A percentile compares a stretch with the other conserved stretches of the same genome.
These are phyloP conservation scores for Druon quercuslanigerum DNA, from an alignment of 1,140 invertebrate species.

Conservation along the genomic window DNA sequence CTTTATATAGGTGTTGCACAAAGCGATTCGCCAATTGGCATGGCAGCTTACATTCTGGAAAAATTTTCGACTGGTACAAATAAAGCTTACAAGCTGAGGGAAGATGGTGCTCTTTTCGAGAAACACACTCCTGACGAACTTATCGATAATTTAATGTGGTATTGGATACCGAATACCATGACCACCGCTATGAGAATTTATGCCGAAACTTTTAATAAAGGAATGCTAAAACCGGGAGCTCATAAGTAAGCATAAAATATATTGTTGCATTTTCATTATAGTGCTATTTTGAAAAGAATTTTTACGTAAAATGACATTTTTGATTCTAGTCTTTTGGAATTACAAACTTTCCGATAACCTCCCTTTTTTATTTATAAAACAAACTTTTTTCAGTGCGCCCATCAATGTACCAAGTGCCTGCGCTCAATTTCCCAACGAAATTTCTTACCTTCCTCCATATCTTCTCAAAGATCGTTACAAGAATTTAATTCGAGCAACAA, in stretches of 20 bases:
- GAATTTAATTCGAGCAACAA: slow-evolving; percentile 72
- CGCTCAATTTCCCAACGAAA: slow-evolving; percentile 75
- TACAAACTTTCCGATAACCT: too few species aligned
- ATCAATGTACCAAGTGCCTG: slow-evolving; percentile 75
- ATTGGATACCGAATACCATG: slow-evolving; percentile 83
- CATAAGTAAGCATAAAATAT: slow-evolving; percentile 6
- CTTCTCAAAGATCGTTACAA: slow-evolving; percentile 69
- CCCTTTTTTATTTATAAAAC: too few species aligned
- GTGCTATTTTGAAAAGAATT: too few species aligned
- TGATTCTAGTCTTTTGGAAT: too few species aligned
- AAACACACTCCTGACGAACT: slow-evolving; percentile 80
- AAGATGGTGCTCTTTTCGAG: slow-evolving; percentile 79
- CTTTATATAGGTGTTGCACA: slow-evolving; percentile 75
- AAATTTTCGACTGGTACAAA: slow-evolving; percentile 84
- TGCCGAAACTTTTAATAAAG: slow-evolving; percentile 75
- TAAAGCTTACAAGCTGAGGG: slow-evolving; percentile 55
- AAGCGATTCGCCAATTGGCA: slow-evolving; percentile 80
- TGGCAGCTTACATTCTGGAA: slow-evolving; percentile 85
- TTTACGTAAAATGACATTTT: not conserved
- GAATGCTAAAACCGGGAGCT: slow-evolving; percentile 53
- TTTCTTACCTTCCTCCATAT: slow-evolving; percentile 67
- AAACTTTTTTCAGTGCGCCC: slow-evolving; percentile 64
- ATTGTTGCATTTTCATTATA: too few species aligned
- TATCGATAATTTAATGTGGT: slow-evolving; percentile 86
- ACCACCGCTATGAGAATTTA: slow-evolving; percentile 82